A percentile compares a stretch with the other conserved stretches of the same genome.
Evolutionary conservation across 2,797 vertebrate species (phyloP).

Genomic region (Lepilemur ruficaudatus): DNA sequence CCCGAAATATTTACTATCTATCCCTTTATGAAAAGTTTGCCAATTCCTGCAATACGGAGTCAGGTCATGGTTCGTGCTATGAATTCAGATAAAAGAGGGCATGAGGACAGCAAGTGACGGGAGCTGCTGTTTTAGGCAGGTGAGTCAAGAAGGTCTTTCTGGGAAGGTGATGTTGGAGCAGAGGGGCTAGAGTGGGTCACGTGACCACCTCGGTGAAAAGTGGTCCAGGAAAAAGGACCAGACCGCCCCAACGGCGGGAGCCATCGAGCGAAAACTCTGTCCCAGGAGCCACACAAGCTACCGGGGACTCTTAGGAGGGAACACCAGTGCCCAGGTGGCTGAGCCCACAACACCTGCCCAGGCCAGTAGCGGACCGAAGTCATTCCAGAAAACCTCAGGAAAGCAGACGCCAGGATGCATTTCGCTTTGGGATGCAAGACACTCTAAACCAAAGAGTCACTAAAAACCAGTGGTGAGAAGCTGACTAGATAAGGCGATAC

Average conservation of each 20-base stretch:
- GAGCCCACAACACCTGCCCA: not conserved
- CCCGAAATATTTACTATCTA: not conserved
- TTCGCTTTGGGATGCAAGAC: not conserved
- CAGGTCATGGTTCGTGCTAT: fast-evolving
- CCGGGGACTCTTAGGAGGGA: not conserved
- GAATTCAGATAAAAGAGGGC: not conserved
- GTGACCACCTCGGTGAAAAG: not conserved
- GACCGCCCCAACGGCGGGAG: not conserved
- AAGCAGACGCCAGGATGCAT: not conserved
- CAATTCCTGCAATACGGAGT: not conserved
- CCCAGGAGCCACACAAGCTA: not conserved
- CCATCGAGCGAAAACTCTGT: not conserved
- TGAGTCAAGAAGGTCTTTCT: not conserved
- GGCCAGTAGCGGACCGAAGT: not conserved
- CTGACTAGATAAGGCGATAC: not conserved
- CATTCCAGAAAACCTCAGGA: not conserved
- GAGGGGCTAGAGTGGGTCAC: not conserved
- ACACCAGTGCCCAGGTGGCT: fast-evolving
- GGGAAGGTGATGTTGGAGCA: not conserved
- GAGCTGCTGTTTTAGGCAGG: not conserved
- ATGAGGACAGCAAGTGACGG: too few relatives aligned
- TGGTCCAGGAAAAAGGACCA: not conserved
- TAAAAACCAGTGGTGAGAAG: not conserved
- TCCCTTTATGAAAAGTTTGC: not conserved
- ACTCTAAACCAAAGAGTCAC: not conserved